Evolutionary conservation across 2,888 invertebrate genomes (phyloP).

Genomic region (Ochlodes sylvanus): DNA sequence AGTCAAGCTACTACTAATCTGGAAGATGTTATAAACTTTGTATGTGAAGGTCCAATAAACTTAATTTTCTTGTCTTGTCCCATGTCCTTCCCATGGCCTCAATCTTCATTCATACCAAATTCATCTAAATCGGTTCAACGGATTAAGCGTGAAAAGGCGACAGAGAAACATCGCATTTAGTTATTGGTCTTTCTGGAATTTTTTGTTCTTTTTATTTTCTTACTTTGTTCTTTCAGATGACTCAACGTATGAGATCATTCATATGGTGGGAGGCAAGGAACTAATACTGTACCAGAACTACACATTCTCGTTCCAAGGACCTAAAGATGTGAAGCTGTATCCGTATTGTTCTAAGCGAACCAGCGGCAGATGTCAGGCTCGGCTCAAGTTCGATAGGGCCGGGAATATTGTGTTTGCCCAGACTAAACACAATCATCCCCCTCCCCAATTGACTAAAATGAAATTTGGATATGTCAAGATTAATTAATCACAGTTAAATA

Average conservation of each 20-base stretch:
- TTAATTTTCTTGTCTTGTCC: no score
- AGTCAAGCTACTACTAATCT: no score
- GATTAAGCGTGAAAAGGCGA: no score
- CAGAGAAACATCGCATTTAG: no score
- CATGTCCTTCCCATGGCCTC: no score
- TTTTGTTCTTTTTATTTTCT: no score
- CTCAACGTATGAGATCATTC: constrained; percentile 21
- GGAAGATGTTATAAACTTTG: no score
- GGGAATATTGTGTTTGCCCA: constrained; percentile 38
- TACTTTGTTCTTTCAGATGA: constrained; percentile 19
- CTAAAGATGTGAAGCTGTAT: constrained; percentile 40
- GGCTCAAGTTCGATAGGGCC: constrained; percentile 41
- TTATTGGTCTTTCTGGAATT: no score
- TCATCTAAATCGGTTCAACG: no score
- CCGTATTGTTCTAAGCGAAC: constrained; percentile 42
- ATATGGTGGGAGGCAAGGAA: constrained; percentile 16
- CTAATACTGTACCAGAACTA: constrained; percentile 45
- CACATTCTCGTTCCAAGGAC: constrained; percentile 48
- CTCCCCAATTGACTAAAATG: constrained; percentile 13
- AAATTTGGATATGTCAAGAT: constrained; percentile 26
- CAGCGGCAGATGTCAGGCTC: constrained; percentile 46
- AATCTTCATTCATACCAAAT: no score
- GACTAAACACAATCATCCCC: constrained; percentile 48
- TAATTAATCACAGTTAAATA: constrained; percentile 1
- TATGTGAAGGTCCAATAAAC: no score